Conservation (phyloP, 1,140 invertebrate species). For the Drosophila burlai region DNA sequence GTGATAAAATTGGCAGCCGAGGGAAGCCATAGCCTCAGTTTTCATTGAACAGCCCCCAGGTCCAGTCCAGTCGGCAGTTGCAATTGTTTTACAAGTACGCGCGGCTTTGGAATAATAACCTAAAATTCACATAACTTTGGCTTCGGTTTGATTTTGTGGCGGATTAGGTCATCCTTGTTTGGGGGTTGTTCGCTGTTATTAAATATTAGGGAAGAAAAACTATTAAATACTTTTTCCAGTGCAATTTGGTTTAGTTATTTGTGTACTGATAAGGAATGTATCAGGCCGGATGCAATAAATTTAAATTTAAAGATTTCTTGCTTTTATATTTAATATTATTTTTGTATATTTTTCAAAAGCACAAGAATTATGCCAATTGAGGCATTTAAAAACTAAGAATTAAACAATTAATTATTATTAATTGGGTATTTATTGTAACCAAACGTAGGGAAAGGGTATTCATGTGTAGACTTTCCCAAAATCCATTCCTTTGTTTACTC, state of each 20-base stretch:
- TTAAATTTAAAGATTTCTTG: neutral
- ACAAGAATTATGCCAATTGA: too few species aligned
- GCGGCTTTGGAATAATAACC: constrained; percentile 14
- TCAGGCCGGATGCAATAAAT: neutral
- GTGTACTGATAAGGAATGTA: neutral
- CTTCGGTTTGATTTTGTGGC: neutral
- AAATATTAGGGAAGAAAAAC: neutral
- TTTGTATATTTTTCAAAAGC: too few species aligned
- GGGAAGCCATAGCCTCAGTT: constrained; percentile 56
- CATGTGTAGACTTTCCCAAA: neutral
- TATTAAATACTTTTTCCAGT: neutral
- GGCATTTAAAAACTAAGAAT: too few species aligned
- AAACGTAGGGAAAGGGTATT: constrained; percentile 9
- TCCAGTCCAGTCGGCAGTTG: constrained; percentile 13
- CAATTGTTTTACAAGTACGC: constrained; percentile 13
- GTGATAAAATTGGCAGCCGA: constrained; percentile 57
- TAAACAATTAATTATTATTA: too few species aligned
- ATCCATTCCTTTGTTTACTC: constrained; percentile 29
- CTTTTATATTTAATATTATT: neutral
- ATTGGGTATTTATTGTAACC: too few species aligned
- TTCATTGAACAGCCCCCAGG: constrained; percentile 27
- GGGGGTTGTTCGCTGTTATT: constrained; percentile 1
- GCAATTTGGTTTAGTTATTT: neutral
- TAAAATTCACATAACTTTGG: neutral
- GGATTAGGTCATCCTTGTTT: constrained; percentile 1